Evolutionary conservation across 1,140 invertebrate species (phyloP), one percentile per base, ranked within the genome.

Genomic region (Drosophila teissieri): DNA sequence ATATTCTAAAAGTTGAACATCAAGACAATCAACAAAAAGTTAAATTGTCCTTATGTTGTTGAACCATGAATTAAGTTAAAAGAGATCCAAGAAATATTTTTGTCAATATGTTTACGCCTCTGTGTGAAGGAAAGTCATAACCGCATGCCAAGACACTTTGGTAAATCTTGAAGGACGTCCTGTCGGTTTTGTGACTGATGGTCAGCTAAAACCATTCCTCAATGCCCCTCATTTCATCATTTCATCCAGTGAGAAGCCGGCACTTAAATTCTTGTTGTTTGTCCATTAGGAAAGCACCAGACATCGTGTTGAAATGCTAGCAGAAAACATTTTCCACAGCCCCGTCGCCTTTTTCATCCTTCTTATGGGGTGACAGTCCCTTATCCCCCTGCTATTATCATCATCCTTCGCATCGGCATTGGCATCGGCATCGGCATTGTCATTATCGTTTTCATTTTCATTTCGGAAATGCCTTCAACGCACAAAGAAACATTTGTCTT

Each of bases 401-500:
- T 44, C 54, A 58, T 72, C 31, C 37, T 51, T 42, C 40, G 15
- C 51, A 49, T 74, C 31, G 46, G 22, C 60, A 57, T 56, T 19
- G 22, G 24, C 72, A 69, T 55, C 62, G 49, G 58, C 76, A 67
- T 77, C 58, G 46, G 69, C 83, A 82, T 86, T 86, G 49, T 64
- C 78, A 52, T 85, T 85, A 55, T 85, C 74, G 39, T 80, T 84
- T 60, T 56, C 69, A 54, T 61, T 72, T 73, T 83, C 75, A 62
- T 84, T 84, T 65, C 37, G 44, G 60, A 79, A 74, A 78, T 75
- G 69, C 54, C 80, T 72, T 76, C 78, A 48, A 65, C 64, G 58
- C 63, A 81, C 78, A 64, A 73, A 67, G 42, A 44, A 48, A 68
- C 82, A 86, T 86, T 86, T 86, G 83, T 86, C 83, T 79, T 79